Conservation (phyloP, 2,888 invertebrate species). For the Stramonita haemastoma region DNA sequence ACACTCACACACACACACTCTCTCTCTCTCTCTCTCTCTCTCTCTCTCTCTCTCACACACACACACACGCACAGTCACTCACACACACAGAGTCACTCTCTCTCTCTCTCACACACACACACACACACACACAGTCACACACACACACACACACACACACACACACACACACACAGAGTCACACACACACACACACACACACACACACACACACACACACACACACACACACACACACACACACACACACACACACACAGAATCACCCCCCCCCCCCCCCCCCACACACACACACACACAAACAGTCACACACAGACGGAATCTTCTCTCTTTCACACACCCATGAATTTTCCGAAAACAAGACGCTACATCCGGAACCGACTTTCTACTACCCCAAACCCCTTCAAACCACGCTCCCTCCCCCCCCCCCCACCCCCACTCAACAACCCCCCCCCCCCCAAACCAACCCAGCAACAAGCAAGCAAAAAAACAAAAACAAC, state of each 20-base stretch:
- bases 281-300: background rate
- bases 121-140: background rate
- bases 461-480: too few species aligned
- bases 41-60: background rate
- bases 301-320: background rate
- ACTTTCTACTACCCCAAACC: too few species aligned
- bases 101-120: background rate
- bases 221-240: background rate
- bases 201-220: constrained; percentile 13
- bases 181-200: constrained; percentile 13
- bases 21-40: background rate
- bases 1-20: background rate
- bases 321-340: too few species aligned
- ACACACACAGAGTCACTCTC: constrained; percentile 13
- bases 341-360: too few species aligned
- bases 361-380: too few species aligned
- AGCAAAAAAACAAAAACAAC: too few species aligned
- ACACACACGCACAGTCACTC: background rate
- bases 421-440: too few species aligned
- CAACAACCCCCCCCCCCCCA: too few species aligned
- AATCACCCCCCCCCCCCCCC: background rate
- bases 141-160: background rate
- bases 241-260: background rate
- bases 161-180: background rate
- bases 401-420: too few species aligned